These are phyloP conservation scores for Anneissia japonica DNA, from an alignment of 35 echinoderm and acorn worm species.

Conservation along the genomic window DNA sequence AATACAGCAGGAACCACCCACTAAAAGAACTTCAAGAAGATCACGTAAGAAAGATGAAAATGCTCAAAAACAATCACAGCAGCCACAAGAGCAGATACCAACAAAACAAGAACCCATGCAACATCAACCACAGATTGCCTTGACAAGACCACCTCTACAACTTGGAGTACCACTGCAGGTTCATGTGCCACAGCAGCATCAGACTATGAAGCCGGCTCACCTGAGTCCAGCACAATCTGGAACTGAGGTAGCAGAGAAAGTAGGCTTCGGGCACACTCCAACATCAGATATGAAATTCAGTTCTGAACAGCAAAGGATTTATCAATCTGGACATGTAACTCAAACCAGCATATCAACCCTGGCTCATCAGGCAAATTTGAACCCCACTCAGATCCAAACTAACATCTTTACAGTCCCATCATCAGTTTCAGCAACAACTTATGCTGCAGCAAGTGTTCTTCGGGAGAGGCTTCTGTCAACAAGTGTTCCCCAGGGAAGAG, in stretches of 20 bases:
- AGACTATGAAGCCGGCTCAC: neutral
- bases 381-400: neutral
- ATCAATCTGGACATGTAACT: neutral
- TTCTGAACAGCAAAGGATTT: neutral
- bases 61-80: neutral
- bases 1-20: neutral
- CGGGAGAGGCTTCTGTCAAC: constrained; percentile 39
- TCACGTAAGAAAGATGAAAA: neutral
- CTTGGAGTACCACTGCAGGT: constrained; percentile 17
- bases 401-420: constrained; percentile 56
- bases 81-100: neutral
- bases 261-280: constrained; percentile 7
- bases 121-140: constrained; percentile 6
- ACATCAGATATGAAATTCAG: too few relatives aligned
- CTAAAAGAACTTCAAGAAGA: neutral
- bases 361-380: neutral
- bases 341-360: neutral
- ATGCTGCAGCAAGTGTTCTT: constrained; percentile 80
- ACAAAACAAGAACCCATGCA: neutral
- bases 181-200: neutral
- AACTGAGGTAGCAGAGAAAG: constrained; percentile 2
- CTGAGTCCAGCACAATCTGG: neutral
- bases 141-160: neutral
- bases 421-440: constrained; percentile 55
- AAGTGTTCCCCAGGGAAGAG: neutral